phyloP scores from a whole-genome alignment of 1,140 invertebrate genomes.

The Scaptomyza hsui region DNA sequence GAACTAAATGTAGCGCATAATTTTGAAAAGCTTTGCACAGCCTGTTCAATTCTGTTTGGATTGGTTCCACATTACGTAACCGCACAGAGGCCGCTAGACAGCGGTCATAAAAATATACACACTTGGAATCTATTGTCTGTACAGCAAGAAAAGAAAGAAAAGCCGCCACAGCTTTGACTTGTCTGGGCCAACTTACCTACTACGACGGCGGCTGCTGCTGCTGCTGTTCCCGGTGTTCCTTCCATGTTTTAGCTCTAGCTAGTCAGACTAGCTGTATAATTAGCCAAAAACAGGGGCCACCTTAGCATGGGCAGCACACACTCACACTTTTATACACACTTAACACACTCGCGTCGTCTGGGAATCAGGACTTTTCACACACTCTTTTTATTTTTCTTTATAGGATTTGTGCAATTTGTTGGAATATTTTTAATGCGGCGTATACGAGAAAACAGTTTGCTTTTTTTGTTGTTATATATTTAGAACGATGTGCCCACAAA shows the following conservation, averaged over 20 bases:
- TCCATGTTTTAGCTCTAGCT: conserved; percentile 74
- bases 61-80: conserved; percentile 68
- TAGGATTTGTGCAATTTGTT: conserved; percentile 36
- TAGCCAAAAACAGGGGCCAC: conserved; percentile 72
- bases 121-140: conserved; percentile 52
- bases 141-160: conserved; percentile 29
- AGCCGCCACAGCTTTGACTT: conserved; percentile 28
- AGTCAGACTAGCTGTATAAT: conserved; percentile 71
- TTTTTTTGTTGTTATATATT: conserved; percentile 66
- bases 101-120: conserved; percentile 68
- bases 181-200: conserved; percentile 53
- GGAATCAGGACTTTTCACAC: conserved; percentile 57
- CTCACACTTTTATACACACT: conserved; percentile 14
- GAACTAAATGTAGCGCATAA: conserved; percentile 41
- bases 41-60: conserved; percentile 12
- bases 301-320: conserved; percentile 52
- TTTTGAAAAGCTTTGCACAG: conserved; percentile 59
- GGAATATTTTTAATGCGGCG: conserved; percentile 36
- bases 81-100: conserved; percentile 42
- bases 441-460: conserved; percentile 39
- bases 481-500: conserved; percentile 34
- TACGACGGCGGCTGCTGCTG: conserved; percentile 36
- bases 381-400: conserved; percentile 24
- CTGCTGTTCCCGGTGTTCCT: conserved; percentile 53
- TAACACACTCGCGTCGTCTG: conserved; percentile 1